Conservation (phyloP, 2,113 vertebrate species). For the Raja brachyura region DNA sequence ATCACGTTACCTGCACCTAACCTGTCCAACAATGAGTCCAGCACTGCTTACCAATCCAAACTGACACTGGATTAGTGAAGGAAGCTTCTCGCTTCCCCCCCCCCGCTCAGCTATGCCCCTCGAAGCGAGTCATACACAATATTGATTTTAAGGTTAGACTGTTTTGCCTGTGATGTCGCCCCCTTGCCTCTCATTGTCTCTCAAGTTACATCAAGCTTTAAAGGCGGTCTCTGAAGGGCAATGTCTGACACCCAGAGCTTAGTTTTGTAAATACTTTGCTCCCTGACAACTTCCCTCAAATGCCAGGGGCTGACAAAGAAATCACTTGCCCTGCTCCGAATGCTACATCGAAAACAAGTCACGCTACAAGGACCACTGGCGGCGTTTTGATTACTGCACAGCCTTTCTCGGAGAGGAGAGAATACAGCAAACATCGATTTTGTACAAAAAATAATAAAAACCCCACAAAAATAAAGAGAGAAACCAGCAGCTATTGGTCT, state of each 20-base stretch:
- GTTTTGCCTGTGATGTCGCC: background rate
- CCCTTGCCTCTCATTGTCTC: background rate
- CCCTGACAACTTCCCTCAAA: background rate
- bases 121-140: background rate
- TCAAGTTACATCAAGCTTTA: slow-evolving; percentile 39
- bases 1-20: background rate
- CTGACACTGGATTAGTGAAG: background rate
- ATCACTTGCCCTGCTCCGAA: slow-evolving; percentile 47
- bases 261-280: background rate
- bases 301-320: slow-evolving; percentile 39
- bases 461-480: slow-evolving; percentile 60
- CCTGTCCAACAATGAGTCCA: background rate
- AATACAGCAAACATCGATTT: slow-evolving; percentile 58
- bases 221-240: background rate
- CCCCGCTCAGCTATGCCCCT: background rate
- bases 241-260: slow-evolving; percentile 8
- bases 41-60: background rate
- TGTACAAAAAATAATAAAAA: slow-evolving; percentile 57
- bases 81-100: background rate
- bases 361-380: slow-evolving; percentile 40
- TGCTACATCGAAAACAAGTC: slow-evolving; percentile 47
- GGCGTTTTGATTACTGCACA: slow-evolving; percentile 54
- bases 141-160: background rate
- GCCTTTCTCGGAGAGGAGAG: slow-evolving; percentile 52
- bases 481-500: slow-evolving; percentile 95